Evolutionary conservation across 1,140 invertebrate genomes (phyloP).

Genomic region (Neoseiulus cucumeris): DNA sequence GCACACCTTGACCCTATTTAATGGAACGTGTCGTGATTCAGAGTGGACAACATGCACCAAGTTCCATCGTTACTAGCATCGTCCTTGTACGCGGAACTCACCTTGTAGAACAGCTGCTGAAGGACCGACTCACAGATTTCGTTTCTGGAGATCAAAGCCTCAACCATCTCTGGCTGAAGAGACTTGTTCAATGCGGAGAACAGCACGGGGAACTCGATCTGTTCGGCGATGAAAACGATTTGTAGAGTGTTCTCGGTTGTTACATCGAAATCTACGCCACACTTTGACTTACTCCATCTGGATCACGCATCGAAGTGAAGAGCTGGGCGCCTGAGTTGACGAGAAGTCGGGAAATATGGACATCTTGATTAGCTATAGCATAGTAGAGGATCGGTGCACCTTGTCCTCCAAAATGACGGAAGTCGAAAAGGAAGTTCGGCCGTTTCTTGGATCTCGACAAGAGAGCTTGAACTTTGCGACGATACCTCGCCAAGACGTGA

Average conservation of each 20-base stretch:
- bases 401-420: neutral
- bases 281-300: neutral
- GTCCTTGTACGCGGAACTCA: neutral
- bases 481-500: neutral
- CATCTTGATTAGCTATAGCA: neutral
- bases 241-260: neutral
- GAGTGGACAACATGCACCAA: neutral
- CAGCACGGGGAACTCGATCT: neutral
- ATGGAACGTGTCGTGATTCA: neutral
- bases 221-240: too few species aligned
- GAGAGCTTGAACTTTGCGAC: neutral
- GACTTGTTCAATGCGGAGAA: neutral
- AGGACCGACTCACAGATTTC: neutral
- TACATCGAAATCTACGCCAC: too few species aligned
- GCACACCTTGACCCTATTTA: neutral
- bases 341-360: neutral
- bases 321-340: neutral
- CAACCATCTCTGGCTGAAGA: neutral
- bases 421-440: neutral
- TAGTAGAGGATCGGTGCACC: neutral
- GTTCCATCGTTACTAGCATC: neutral
- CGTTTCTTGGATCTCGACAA: neutral
- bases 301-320: neutral
- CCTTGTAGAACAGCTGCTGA: conserved; percentile 4
- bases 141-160: neutral